Percentiles rank a stretch among this genome's conserved stretches.
phyloP scores from a whole-genome alignment of 2,113 vertebrate genomes.

The Callithrix jacchus region DNA sequence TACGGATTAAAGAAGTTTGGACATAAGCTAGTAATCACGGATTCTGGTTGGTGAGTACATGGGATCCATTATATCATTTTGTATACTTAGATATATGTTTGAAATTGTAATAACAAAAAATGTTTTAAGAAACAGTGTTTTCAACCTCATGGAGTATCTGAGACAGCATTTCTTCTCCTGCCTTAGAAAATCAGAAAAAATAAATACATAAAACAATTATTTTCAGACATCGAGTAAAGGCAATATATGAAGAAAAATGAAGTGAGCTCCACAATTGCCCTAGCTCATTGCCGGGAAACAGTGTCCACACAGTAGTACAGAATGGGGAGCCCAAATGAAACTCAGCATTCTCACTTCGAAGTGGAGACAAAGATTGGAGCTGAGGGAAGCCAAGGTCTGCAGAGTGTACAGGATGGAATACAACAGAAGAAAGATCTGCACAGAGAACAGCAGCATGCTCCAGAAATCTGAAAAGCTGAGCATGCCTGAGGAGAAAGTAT shows the following conservation, averaged over 20 bases:
- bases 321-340: neutral
- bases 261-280: neutral
- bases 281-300: neutral
- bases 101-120: neutral
- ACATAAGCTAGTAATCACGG: neutral
- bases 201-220: neutral
- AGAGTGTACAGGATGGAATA: neutral
- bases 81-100: neutral
- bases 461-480: neutral
- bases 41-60: neutral
- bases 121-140: neutral
- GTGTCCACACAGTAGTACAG: neutral
- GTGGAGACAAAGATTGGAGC: neutral
- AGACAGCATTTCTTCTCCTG: neutral
- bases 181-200: constrained; percentile 34
- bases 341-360: neutral
- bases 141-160: neutral
- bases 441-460: neutral
- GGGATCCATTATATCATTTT: neutral
- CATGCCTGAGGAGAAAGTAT: neutral
- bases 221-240: constrained; percentile 28
- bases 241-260: neutral
- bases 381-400: neutral
- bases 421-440: neutral
- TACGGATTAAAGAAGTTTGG: neutral